Evolutionary conservation across 2,888 invertebrate species (phyloP).

Genomic region (Pheosia tremula): DNA sequence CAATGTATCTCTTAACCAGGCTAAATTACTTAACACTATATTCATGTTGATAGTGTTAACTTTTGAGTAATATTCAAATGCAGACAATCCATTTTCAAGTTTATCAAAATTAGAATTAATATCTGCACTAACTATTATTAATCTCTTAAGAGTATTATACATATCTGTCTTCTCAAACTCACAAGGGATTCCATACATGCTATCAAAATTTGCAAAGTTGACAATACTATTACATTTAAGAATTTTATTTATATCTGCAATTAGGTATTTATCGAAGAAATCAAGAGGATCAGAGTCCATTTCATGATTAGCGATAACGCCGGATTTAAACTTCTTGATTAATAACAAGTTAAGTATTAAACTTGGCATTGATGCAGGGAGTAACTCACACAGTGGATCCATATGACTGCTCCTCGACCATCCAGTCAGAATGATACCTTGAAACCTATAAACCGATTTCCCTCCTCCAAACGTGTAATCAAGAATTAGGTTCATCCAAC

Average conservation of each 20-base stretch:
- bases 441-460: conserved; percentile 61
- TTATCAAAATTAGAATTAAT: conserved; percentile 28
- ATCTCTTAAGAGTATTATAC: conserved; percentile 30
- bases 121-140: conserved; percentile 24
- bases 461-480: conserved; percentile 74
- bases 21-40: neutral
- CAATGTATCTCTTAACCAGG: neutral
- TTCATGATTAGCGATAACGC: conserved; percentile 26
- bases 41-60: conserved; percentile 4
- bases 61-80: conserved; percentile 40
- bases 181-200: conserved; percentile 37
- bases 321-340: conserved; percentile 60
- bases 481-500: conserved; percentile 87
- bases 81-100: conserved; percentile 12
- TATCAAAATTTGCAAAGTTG: conserved; percentile 30
- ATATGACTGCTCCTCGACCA: conserved; percentile 90
- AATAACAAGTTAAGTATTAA: conserved; percentile 84
- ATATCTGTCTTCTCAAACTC: conserved; percentile 45
- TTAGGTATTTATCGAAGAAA: conserved; percentile 42
- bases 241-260: conserved; percentile 31
- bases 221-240: conserved; percentile 37
- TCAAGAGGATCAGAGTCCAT: conserved; percentile 18
- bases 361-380: conserved; percentile 86
- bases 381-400: conserved; percentile 86
- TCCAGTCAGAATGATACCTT: conserved; percentile 88